Conservation (phyloP, 2,113 vertebrate species). For the Sapayoa aenigma region DNA sequence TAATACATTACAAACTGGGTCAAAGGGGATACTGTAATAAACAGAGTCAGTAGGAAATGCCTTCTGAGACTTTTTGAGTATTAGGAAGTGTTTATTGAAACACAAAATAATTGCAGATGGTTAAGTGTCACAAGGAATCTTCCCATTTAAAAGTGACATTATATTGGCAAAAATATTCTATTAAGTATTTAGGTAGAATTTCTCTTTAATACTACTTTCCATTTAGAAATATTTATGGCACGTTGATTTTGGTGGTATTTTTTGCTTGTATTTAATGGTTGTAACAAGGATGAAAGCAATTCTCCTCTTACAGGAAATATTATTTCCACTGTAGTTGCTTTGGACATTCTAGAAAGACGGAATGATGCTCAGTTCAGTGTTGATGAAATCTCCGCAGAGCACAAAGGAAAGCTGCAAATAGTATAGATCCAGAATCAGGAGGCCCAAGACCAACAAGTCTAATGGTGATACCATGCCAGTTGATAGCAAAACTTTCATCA, state of each 20-base stretch:
- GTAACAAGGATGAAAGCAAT: not conserved
- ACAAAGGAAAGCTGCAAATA: not conserved
- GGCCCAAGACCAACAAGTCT: not conserved
- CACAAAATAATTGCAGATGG: not conserved
- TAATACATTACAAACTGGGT: not conserved
- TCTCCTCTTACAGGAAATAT: not conserved
- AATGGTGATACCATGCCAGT: not conserved
- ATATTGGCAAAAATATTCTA: not conserved
- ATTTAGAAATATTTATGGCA: not conserved
- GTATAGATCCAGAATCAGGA: not conserved
- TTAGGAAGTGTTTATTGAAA: not conserved
- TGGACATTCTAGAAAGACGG: not conserved
- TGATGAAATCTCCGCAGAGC: not conserved
- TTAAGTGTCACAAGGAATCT: not conserved
- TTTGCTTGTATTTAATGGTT: not conserved
- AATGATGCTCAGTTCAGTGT: not conserved
- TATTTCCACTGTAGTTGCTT: not conserved
- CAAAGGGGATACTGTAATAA: not conserved
- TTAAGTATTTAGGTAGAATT: not conserved
- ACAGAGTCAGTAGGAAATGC: not conserved
- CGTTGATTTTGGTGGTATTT: not conserved
- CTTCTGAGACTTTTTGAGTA: not conserved
- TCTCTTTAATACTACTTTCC: not conserved
- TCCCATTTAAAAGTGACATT: not conserved
- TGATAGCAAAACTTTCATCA: not conserved